Evolutionary conservation across 1,140 invertebrate species (phyloP).

Genomic region (Zaprionus vittiger): DNA sequence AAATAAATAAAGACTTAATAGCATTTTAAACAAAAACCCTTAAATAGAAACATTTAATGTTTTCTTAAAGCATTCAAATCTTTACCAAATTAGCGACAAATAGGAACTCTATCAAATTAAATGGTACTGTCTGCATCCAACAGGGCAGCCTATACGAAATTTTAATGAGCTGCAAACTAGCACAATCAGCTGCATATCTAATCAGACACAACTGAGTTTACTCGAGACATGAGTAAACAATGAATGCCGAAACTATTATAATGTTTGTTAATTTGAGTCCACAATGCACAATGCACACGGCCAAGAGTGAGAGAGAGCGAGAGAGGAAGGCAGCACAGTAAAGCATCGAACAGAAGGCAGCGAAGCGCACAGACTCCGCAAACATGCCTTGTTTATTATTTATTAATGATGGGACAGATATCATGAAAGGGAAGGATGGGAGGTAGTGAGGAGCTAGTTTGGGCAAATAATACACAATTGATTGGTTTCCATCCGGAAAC

Average conservation of each 20-base stretch:
- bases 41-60: no score
- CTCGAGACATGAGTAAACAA: slow-evolving; percentile 49
- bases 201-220: slow-evolving; percentile 38
- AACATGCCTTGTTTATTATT: slow-evolving; percentile 40
- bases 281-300: slow-evolving; percentile 16
- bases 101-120: neutral
- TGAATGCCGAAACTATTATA: slow-evolving; percentile 44
- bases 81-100: no score
- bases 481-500: slow-evolving; percentile 15
- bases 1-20: no score
- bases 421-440: neutral
- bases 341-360: slow-evolving; percentile 22
- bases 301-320: neutral
- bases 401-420: slow-evolving; percentile 41
- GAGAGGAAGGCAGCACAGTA: neutral
- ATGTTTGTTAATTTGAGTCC: slow-evolving; percentile 43
- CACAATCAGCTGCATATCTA: slow-evolving; percentile 13
- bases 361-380: slow-evolving; percentile 2
- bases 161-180: slow-evolving; percentile 52
- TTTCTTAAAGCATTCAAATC: no score
- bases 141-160: slow-evolving; percentile 23
- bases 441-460: neutral
- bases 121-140: neutral
- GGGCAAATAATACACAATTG: slow-evolving; percentile 34
- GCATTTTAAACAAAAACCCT: no score